Percentiles rank a stretch among this genome's conserved stretches.
Conservation (phyloP, 2,797 vertebrate species). For the Aldrovandia affinis region DNA sequence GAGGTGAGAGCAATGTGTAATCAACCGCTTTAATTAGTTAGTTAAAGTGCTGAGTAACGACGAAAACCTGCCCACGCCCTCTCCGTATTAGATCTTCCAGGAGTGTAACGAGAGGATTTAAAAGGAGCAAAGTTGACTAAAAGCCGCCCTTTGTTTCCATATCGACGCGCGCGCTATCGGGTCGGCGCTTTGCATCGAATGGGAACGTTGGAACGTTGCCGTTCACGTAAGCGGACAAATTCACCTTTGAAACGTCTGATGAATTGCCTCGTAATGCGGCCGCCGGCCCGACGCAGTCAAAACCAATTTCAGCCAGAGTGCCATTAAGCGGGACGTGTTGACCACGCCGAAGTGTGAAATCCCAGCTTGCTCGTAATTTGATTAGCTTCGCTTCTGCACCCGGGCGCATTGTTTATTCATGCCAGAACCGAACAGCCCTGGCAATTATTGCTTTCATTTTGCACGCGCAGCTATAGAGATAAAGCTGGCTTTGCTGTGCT, state of each 20-base stretch:
- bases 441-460: neutral
- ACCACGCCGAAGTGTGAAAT: constrained; percentile 47
- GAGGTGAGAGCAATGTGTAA: too few relatives aligned
- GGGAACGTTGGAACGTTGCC: constrained; percentile 47
- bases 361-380: constrained; percentile 47
- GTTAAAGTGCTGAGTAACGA: too few relatives aligned
- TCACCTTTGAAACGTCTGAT: constrained; percentile 56
- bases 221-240: constrained; percentile 49
- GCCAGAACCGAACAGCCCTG: constrained; percentile 30
- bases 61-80: too few relatives aligned
- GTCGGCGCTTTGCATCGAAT: constrained; percentile 44
- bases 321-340: constrained; percentile 62
- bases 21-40: too few relatives aligned
- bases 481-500: constrained; percentile 22
- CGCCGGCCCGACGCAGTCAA: constrained; percentile 39
- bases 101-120: neutral
- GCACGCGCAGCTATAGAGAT: constrained; percentile 13
- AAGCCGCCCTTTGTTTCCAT: constrained; percentile 28
- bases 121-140: neutral
- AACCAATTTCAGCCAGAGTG: constrained; percentile 53
- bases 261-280: constrained; percentile 34
- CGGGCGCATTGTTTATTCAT: constrained; percentile 50
- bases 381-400: constrained; percentile 47
- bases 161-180: neutral
- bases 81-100: too few relatives aligned